Evolutionary conservation across 1,140 invertebrate species (phyloP).

Genomic region (Druon quercuslanigerum): DNA sequence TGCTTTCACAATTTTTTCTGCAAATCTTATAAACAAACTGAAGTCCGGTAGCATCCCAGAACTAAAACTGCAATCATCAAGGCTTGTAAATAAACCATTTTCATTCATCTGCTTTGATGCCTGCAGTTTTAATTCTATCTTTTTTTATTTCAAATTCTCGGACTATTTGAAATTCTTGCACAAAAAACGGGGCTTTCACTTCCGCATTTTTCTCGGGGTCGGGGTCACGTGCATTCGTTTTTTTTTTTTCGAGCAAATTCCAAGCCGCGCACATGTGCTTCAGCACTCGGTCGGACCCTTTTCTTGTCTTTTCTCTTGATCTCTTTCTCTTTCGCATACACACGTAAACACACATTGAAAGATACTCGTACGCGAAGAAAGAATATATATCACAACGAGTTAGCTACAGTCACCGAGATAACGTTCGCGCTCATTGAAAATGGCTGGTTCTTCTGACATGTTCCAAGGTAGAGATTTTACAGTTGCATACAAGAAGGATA

Average conservation of each 20-base stretch:
- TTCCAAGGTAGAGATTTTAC: conserved; percentile 65
- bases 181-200: background rate
- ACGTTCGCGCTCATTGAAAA: conserved; percentile 48
- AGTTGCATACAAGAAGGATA: conserved; percentile 72
- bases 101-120: background rate
- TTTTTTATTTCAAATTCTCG: background rate
- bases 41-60: background rate
- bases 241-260: background rate
- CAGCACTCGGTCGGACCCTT: background rate
- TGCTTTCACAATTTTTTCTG: conserved; percentile 63
- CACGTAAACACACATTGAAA: background rate
- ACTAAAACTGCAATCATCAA: background rate
- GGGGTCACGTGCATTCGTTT: background rate
- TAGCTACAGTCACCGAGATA: background rate
- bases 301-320: conserved; percentile 8
- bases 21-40: conserved; percentile 48
- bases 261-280: background rate
- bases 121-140: background rate
- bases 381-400: background rate
- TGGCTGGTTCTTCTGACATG: conserved; percentile 58
- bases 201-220: background rate
- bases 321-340: conserved; percentile 28
- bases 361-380: background rate
- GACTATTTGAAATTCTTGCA: background rate
- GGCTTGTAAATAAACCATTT: background rate